Evolutionary conservation across 2,797 vertebrate species (phyloP).

Genomic region (Spondyliosoma cantharus): DNA sequence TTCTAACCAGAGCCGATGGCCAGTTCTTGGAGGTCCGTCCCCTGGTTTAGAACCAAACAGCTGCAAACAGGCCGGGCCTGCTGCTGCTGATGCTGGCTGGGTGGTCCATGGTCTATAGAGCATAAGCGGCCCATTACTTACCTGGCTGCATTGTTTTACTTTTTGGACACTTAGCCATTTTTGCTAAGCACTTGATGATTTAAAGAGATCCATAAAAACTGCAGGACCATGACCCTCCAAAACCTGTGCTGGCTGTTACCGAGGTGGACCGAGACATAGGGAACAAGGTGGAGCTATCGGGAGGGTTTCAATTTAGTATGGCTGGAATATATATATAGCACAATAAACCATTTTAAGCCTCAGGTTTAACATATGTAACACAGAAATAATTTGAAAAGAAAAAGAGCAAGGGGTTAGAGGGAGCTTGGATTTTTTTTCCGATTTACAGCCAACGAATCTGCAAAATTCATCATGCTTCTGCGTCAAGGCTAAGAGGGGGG

Average conservation of each 20-base stretch:
- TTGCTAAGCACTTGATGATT: constrained; percentile 85
- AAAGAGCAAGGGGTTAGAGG: constrained; percentile 34
- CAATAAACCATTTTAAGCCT: constrained; percentile 71
- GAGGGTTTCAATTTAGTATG: constrained; percentile 66
- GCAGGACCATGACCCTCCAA: constrained; percentile 68
- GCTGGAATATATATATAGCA: constrained; percentile 58
- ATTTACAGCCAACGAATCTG: constrained; percentile 73
- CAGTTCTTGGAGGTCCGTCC: constrained; percentile 35
- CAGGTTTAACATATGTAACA: constrained; percentile 61
- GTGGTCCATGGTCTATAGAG: constrained; percentile 72
- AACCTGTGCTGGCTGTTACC: constrained; percentile 65
- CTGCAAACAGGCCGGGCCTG: constrained; percentile 47
- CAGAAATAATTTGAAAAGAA: constrained; percentile 63
- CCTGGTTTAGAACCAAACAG: constrained; percentile 52
- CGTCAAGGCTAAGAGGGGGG: constrained; percentile 42
- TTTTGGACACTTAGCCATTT: constrained; percentile 78
- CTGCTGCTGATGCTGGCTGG: constrained; percentile 62
- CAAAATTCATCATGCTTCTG: constrained; percentile 71
- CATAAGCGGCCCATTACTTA: constrained; percentile 76
- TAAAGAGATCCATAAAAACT: constrained; percentile 83
- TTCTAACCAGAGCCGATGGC: constrained; percentile 55
- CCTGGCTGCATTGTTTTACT: constrained; percentile 80
- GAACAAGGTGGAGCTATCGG: constrained; percentile 53
- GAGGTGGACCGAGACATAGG: constrained; percentile 52
- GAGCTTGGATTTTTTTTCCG: constrained; percentile 23